Percentiles rank a stretch among this genome's conserved stretches.
Evolutionary conservation across 2,797 vertebrate species (phyloP).

Genomic region (Macropodus opercularis): DNA sequence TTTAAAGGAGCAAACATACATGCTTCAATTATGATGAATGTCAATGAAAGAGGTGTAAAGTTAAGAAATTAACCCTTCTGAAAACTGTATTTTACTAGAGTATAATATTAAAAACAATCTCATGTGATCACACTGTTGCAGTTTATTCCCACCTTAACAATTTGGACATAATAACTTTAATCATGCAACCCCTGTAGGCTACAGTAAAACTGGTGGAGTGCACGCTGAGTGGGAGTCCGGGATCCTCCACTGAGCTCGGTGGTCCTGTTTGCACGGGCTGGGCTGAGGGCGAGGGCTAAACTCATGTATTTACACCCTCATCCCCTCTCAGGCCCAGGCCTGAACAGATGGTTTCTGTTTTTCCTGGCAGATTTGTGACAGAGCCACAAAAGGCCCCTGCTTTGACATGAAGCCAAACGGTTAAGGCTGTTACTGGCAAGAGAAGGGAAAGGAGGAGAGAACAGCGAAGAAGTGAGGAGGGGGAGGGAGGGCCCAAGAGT

Average conservation of each 20-base stretch:
- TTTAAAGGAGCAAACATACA: neutral
- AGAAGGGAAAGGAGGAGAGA: slow-evolving; percentile 73
- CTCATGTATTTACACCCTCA: slow-evolving; percentile 77
- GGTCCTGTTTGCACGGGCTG: slow-evolving; percentile 61
- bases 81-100: neutral
- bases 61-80: neutral
- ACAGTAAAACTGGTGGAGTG: slow-evolving; percentile 32
- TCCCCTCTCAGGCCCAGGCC: slow-evolving; percentile 71
- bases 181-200: slow-evolving; percentile 20
- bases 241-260: slow-evolving; percentile 60
- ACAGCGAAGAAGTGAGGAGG: slow-evolving; percentile 63
- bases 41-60: neutral
- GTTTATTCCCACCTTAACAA: neutral
- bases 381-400: slow-evolving; percentile 85
- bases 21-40: no score
- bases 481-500: slow-evolving; percentile 39
- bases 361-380: slow-evolving; percentile 87
- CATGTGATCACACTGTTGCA: neutral
- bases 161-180: slow-evolving; percentile 25
- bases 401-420: slow-evolving; percentile 83
- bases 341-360: slow-evolving; percentile 88
- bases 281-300: slow-evolving; percentile 78
- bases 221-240: slow-evolving; percentile 41
- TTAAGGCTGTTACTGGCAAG: slow-evolving; percentile 82
- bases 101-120: neutral